Percentiles rank a stretch among this genome's conserved stretches.
phyloP scores from a whole-genome alignment of 2,113 vertebrate genomes.

The Pygoscelis antarcticus region DNA sequence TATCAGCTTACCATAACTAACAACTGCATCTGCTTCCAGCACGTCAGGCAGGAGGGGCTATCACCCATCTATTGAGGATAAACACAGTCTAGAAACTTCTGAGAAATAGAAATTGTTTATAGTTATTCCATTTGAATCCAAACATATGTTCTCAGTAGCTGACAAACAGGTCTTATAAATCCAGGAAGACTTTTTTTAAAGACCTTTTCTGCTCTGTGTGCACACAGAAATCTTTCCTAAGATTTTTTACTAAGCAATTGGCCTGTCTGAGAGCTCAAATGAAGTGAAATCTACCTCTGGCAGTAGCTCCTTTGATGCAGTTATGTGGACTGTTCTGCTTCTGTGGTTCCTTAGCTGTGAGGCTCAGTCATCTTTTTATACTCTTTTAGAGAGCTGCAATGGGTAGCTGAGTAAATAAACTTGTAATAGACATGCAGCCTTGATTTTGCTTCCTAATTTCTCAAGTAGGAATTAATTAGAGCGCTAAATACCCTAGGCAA shows the following conservation, averaged over 20 bases:
- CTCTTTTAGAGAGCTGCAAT: background rate
- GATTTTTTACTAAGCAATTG: background rate
- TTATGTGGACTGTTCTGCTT: background rate
- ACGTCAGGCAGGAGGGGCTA: background rate
- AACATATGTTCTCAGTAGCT: background rate
- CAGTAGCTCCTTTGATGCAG: background rate
- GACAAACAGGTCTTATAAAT: background rate
- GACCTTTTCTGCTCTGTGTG: background rate
- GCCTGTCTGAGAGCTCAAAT: background rate
- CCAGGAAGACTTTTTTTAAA: background rate
- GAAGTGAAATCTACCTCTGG: background rate
- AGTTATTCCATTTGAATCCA: background rate
- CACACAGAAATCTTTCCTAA: background rate
- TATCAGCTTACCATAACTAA: background rate
- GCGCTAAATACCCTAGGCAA: background rate
- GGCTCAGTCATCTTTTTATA: background rate
- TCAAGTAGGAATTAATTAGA: constrained; percentile 31
- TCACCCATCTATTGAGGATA: background rate
- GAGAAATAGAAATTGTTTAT: background rate
- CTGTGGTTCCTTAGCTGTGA: background rate
- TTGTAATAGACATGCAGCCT: background rate
- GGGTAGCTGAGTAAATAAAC: background rate
- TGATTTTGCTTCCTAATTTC: constrained; percentile 23
- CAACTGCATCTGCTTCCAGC: background rate
- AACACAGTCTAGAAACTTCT: background rate